Evolutionary conservation across 2,797 vertebrate genomes (phyloP), one percentile per base, ranked within the genome.

Genomic region (Phrynocephalus forsythii): DNA sequence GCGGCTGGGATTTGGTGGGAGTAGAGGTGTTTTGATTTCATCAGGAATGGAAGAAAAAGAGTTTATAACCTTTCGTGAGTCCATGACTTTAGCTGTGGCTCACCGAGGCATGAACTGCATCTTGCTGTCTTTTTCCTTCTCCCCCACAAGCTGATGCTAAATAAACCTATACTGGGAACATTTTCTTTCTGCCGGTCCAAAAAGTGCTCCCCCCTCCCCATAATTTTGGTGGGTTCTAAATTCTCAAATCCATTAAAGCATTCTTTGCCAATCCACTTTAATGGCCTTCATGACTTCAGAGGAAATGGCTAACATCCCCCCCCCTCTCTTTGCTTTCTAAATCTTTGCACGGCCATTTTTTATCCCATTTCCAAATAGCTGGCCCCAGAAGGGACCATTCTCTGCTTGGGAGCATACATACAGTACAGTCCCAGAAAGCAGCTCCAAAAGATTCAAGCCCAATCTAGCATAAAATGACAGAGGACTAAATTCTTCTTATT

Each of bases 101-200:
- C 56, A 44, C 50, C 71, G 66, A 86, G 67, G 44, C 85, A 79
- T 56, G 50, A 71, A n/a, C 63, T 69, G 5, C 26, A 22, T 38
- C n/a, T 85, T 48, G 33, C 75, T 86, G 30, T 18, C 48, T 38
- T 26, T 3, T n/a, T 56, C 52, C 16, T n/a, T 28, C 76, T 56
- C n/a, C 2, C 66, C 56, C 48, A 56, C 66, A 69, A n/a, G 2
- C 63, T 71, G 67, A 79, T 28, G 50, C 11, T 50, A 68, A 50
- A 50, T 44, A 68, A 50, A 33, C 6, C 63, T 30, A 3, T 66
- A 85, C 77, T 22, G 38, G 75, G 38, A 78, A 66, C 60, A 85
- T 33, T 85, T 85, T 83, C 50, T 76, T 76, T 76, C 71, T 85
- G n/a, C n/a, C 84, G 56, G 18, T 71, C 22, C 5, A 79, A 30